Percentiles rank a stretch among this genome's conserved stretches.
Evolutionary conservation across 2,888 invertebrate species (phyloP).

Genomic region (Harmothoe impar): DNA sequence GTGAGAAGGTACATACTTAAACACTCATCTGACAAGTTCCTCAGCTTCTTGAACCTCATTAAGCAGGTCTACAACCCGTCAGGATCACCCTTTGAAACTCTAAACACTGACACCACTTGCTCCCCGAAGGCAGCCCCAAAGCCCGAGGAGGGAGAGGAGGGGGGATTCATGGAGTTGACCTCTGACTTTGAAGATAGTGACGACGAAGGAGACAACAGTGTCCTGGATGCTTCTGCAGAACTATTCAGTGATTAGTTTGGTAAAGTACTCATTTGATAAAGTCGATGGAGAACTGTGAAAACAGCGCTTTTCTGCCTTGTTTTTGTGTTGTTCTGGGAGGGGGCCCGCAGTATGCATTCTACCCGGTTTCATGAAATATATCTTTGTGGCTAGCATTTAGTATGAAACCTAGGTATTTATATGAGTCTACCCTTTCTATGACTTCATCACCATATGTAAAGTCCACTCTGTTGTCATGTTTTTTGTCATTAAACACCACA

Average conservation of each 20-base stretch:
- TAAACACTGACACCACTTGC: background rate
- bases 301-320: no score
- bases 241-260: background rate
- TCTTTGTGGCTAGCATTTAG: no score
- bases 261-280: no score
- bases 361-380: no score
- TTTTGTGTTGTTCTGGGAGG: no score
- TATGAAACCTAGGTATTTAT: no score
- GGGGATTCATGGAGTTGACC: background rate
- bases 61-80: conserved; percentile 25
- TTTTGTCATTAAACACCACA: no score
- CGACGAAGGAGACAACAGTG: background rate
- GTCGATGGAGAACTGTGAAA: no score
- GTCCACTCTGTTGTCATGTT: no score
- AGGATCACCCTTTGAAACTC: background rate
- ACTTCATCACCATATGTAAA: no score
- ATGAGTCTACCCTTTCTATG: no score
- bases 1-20: background rate
- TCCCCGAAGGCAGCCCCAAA: background rate
- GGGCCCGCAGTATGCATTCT: no score
- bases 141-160: background rate
- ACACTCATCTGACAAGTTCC: background rate
- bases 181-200: background rate
- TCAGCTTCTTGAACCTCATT: background rate
- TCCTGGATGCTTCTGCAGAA: conserved; percentile 11